Evolutionary conservation across 1,140 invertebrate species (phyloP), one percentile per base, ranked within the genome.

Genomic region (Chlorops oryzae): DNA sequence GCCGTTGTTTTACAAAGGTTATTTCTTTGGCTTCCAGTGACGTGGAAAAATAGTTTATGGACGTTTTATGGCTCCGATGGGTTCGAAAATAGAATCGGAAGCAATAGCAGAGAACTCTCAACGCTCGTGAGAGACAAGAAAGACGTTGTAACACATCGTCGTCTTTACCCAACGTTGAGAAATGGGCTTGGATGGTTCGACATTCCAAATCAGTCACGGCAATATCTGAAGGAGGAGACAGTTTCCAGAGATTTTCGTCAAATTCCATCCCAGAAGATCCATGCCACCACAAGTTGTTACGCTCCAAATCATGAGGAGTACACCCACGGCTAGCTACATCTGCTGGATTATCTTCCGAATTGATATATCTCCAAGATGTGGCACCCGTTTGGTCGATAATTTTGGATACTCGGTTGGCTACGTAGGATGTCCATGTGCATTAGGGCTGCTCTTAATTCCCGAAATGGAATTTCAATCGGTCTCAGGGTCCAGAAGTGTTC

Each of bases 401-500:
- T 7, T 40, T 38, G 10, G n/a, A n/a, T n/a, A n/a, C n/a, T n/a
- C 22, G 13, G 23, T 48, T 37, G 13, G 35, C 21, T 3, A 48
- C 35, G 27, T 39, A 48, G 2, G 35, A 39, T 40, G 23, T 17
- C 35, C 46, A 48, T 3, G 35, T 25, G n/a, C n/a, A n/a, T n/a
- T n/a, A n/a, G n/a, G n/a, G n/a, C n/a, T n/a, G n/a, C n/a, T n/a
- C n/a, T n/a, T n/a, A n/a, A n/a, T n/a, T n/a, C n/a, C n/a, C n/a
- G n/a, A n/a, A n/a, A n/a, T n/a, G n/a, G n/a, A n/a, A n/a, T n/a
- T n/a, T n/a, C n/a, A n/a, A n/a, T n/a, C n/a, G n/a, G n/a, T n/a
- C n/a, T n/a, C n/a, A n/a, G n/a, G n/a, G n/a, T n/a, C n/a, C n/a
- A n/a, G n/a, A n/a, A n/a, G n/a, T n/a, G n/a, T n/a, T n/a, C n/a